phyloP scores from a whole-genome alignment of 1,140 invertebrate genomes.

The Drosophila sechellia region DNA sequence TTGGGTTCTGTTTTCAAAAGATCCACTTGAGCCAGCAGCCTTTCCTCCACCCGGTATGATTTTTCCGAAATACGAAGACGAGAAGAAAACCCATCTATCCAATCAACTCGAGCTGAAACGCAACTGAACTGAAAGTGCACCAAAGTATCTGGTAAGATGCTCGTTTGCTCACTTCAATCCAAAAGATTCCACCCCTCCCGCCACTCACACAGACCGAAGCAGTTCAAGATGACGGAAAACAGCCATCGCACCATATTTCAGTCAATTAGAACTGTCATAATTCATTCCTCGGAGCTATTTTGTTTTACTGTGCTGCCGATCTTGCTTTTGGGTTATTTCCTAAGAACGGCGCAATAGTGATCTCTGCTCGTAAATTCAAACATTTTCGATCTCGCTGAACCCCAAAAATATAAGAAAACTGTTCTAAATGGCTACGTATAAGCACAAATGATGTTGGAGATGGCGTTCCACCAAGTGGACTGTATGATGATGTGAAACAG shows the following conservation, averaged over 20 bases:
- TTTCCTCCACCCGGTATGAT: constrained; percentile 11
- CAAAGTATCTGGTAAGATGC: constrained; percentile 75
- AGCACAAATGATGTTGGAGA: not conserved
- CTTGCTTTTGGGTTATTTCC: constrained; percentile 16
- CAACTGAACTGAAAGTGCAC: constrained; percentile 68
- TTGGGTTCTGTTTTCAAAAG: constrained; percentile 65
- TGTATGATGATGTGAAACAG: constrained; percentile 23
- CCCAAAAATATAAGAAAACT: constrained; percentile 38
- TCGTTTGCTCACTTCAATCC: constrained; percentile 62
- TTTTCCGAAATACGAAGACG: constrained; percentile 44
- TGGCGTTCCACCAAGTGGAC: constrained; percentile 18
- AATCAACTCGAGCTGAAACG: constrained; percentile 54
- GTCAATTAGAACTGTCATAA: constrained; percentile 85
- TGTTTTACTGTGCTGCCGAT: constrained; percentile 41
- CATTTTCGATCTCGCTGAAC: constrained; percentile 57
- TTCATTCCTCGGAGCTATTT: constrained; percentile 84
- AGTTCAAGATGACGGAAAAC: constrained; percentile 73
- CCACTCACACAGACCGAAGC: constrained; percentile 23
- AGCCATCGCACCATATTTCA: constrained; percentile 84
- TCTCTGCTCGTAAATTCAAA: constrained; percentile 74
- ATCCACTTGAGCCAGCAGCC: constrained; percentile 59
- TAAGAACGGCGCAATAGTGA: constrained; percentile 64
- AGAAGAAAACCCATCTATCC: constrained; percentile 40
- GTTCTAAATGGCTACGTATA: constrained; percentile 41
- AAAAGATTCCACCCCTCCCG: constrained; percentile 6